Evolutionary conservation across 2,888 invertebrate genomes (phyloP), one percentile per base, ranked within the genome.

Genomic region (Julus scandinavius): DNA sequence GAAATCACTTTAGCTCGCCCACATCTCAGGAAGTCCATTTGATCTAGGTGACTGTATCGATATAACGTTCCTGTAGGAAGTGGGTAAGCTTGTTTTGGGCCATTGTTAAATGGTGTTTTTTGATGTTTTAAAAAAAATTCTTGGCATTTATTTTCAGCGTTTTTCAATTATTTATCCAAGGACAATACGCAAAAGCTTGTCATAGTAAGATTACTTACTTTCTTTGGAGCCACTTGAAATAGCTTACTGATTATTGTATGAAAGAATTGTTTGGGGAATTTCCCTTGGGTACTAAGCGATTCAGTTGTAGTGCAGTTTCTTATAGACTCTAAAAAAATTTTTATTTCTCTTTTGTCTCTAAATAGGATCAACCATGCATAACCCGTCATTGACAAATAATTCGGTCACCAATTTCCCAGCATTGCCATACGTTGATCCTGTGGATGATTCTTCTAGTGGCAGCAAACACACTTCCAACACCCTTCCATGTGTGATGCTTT

Each of bases 401-500:
- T 40, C 58, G 38, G 87, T 50, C 50, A 87, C 50, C 87, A 58
- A 41, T 58, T 50, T 58, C 38, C 58, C 58, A n/a, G 9, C 54
- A 41, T 11, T 50, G 40, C 87, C 87, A 58, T 87, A 58, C 17
- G 54, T 15, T 29, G 87, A 87, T 54, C 54, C 58, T 9, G 58
- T 58, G 38, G 87, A 87, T 41, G 87, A 49, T 11, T 58, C 49
- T 54, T 87, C 87, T 9, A 50, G 50, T 45, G 85, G 49, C 87
- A 87, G 45, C 83, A 87, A 87, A 38, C 17, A 50, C 41, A 83
- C 72, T 50, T 45, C 80, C 63, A 50, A 45, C 41, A 40, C 87
- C 40, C 49, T 87, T 72, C 87, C 87, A 45, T 41, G 80, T 45
- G 87, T 83, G n/a, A 63, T 87, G 90, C 90, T 90, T 89, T 92